Evolutionary conservation across 1,140 invertebrate genomes (phyloP), one percentile per base, ranked within the genome.

Genomic region (Drosophila orosa): DNA sequence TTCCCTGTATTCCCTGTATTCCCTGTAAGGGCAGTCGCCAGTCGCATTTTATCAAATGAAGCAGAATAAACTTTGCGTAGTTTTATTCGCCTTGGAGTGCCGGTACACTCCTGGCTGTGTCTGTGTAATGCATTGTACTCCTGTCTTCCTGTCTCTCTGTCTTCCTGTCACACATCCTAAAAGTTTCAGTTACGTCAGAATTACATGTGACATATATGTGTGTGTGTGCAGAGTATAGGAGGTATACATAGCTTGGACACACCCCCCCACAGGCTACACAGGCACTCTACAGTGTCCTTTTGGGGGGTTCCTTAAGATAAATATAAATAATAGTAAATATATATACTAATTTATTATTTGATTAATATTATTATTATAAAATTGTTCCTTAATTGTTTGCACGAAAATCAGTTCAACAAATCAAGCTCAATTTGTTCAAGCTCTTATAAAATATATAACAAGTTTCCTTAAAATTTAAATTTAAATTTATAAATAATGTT

Each of bases 61-160:
- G 60, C 54, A 66, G 22, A 82, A 74, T 74, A 68, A 66, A 82
- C 63, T 69, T 81, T 62, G 40, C 19, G 47, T 60, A 68, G 54
- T 78, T 68, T 68, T 55, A 54, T 44, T 63, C 47, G 52, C 50
- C 29, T 66, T 37, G 12, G 13, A 37, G 59, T 27, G 39, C 19
- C 37, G 35, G 31, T 12, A 44, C 44, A 40, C 35, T 13, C 22
- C 25, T 31, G 12, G 31, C 39, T 24, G 24, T 22, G 27, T 50
- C 25, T 27, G 19, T 8, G 3, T 24, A 50, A 55, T 61, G 59
- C 59, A 62, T 62, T 62, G 48, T 55, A 27, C 37, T 60, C 35
- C 29, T 44, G 40, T 29, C 62, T 37, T 61, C 48, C 48, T 54
- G 50, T 35, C 33, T 56, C 29, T 60, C 22, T 44, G 40, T 29